Conservation (phyloP, 2,797 vertebrate genomes). For the Bradypodion pumilum region DNA sequence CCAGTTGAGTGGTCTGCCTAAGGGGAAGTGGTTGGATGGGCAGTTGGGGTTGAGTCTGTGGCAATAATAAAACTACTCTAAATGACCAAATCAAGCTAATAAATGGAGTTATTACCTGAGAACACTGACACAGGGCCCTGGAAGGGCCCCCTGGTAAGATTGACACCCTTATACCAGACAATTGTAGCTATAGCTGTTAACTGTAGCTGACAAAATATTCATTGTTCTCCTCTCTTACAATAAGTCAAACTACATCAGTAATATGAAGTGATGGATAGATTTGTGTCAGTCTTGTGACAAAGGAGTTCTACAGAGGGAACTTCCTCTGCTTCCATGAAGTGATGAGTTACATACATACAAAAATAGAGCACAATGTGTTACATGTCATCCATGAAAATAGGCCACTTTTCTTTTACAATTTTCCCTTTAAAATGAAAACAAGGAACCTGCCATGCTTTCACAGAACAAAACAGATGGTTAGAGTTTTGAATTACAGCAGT, state of each 20-base stretch:
- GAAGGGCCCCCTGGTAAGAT: too few species aligned
- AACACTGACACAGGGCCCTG: too few species aligned
- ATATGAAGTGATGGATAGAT: not conserved
- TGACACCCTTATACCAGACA: not conserved
- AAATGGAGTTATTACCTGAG: too few species aligned
- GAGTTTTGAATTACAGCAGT: not conserved
- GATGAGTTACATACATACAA: not conserved
- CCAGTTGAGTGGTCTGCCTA: too few species aligned
- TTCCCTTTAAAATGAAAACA: conserved; percentile 20
- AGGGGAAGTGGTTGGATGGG: too few species aligned
- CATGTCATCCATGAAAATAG: conserved; percentile 10
- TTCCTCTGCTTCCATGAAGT: not conserved
- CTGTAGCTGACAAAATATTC: not conserved
- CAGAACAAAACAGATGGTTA: not conserved
- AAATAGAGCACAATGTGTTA: not conserved
- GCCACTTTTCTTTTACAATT: not conserved
- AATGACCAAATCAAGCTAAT: too few species aligned
- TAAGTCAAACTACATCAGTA: not conserved
- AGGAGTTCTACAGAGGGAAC: not conserved
- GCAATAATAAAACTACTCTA: too few species aligned
- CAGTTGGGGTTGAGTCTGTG: too few species aligned
- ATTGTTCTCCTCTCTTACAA: not conserved
- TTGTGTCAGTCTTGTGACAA: not conserved
- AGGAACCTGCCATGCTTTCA: not conserved
- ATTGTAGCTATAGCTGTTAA: not conserved